phyloP scores from a whole-genome alignment of 2,797 vertebrate genomes.

The Sandelia bainsii region DNA sequence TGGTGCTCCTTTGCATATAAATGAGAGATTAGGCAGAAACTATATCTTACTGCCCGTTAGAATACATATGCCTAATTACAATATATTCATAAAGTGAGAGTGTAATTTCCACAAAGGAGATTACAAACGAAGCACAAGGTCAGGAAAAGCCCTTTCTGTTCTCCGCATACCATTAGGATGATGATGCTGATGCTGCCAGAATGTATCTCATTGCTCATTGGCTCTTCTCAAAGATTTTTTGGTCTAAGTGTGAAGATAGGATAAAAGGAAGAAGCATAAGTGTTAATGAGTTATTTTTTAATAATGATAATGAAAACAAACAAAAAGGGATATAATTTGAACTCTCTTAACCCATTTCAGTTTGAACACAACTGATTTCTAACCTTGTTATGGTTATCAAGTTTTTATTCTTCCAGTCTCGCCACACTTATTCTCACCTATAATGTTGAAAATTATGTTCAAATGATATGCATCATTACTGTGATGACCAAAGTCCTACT shows the following conservation, averaged over 20 bases:
- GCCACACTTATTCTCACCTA: background rate
- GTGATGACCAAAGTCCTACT: constrained; percentile 5
- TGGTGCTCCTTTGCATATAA: constrained; percentile 90
- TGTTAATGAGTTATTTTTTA: constrained; percentile 55
- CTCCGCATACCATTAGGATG: constrained; percentile 70
- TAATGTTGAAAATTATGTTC: background rate
- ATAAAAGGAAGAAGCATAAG: constrained; percentile 45
- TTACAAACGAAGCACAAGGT: constrained; percentile 87
- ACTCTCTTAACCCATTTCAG: constrained; percentile 16
- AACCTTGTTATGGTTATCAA: background rate
- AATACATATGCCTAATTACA: constrained; percentile 92
- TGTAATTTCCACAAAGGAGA: constrained; percentile 91
- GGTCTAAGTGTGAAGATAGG: constrained; percentile 51
- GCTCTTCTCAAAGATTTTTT: constrained; percentile 66
- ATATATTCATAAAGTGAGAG: constrained; percentile 89
- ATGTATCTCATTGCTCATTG: constrained; percentile 67
- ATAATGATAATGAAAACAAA: constrained; percentile 52
- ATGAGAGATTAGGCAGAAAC: constrained; percentile 90
- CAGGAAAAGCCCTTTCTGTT: constrained; percentile 81
- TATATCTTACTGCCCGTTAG: constrained; percentile 87
- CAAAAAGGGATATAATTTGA: constrained; percentile 29
- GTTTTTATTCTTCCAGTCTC: background rate
- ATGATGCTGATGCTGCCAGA: constrained; percentile 74
- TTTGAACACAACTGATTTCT: constrained; percentile 11
- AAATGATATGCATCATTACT: background rate